Evolutionary conservation across 2,797 vertebrate genomes (phyloP), one percentile per base, ranked within the genome.

Genomic region (Molossus molossus): DNA sequence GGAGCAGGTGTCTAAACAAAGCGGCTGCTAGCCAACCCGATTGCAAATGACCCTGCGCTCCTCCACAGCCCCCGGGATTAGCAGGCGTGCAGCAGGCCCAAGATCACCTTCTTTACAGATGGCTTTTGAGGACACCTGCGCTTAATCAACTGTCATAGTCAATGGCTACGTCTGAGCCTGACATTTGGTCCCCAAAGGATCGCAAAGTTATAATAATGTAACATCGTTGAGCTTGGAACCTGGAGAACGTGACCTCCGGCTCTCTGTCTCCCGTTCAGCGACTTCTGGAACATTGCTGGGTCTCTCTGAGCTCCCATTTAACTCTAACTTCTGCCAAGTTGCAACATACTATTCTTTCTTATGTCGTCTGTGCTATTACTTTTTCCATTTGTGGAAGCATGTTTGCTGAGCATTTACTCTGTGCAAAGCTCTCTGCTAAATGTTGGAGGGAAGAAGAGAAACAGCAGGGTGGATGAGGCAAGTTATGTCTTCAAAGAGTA

Each of bases 1-100:
- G 98, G 97, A 99, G 98, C 99, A 99, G 99, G 98, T 99, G 99
- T 98, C 98, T 98, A 98, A 99, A 99, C 98, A 98, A 98, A 98
- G 97, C 94, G 83, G 58, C 98, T 98, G 98, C 99, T 98, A 98
- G 98, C 99, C 98, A 99, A 96, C 91, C 94, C 58, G 25, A 96
- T 97, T 95, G 90, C 89, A 94, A 97, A 87, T 27, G 87, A 86
- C 91, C 87, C 79, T 70, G 50, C 9, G 5, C 69, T 90, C 83
- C 64, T 84, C 67, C 17, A 3, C 45, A 62, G 33, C 87, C 87
- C 60, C 37, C 14, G 9, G 76, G 88, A 87, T 96, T 96, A 97
- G 50, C 12, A 72, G 72, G 70, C 18, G 2, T 0, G 0, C 37
- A 67, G 55, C 53, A 82, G 84, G 40, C 11, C 87, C 83, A 81